phyloP scores from a whole-genome alignment of 2,113 vertebrate genomes.

The Notothenia coriiceps region DNA sequence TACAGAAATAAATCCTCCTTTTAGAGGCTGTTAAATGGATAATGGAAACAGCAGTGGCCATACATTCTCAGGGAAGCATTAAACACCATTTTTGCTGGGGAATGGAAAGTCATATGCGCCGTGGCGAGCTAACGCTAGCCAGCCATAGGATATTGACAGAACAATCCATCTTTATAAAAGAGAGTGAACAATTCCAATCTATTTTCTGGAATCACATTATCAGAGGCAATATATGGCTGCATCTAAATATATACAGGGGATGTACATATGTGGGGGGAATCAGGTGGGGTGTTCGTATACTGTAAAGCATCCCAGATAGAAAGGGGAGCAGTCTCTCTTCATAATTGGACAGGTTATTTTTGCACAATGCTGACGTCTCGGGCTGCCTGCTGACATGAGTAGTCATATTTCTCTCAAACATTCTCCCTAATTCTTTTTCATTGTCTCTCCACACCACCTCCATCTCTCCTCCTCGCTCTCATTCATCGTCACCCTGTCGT shows the following conservation, averaged over 20 bases:
- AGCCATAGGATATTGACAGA: conserved; percentile 95
- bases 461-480: conserved; percentile 13
- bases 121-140: conserved; percentile 88
- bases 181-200: conserved; percentile 97
- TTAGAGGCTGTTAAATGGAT: conserved; percentile 97
- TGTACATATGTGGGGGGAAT: conserved; percentile 75
- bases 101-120: conserved; percentile 91
- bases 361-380: conserved; percentile 85
- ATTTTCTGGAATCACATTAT: conserved; percentile 94
- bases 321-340: conserved; percentile 56
- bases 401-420: conserved; percentile 84
- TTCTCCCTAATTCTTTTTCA: conserved; percentile 70
- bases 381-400: conserved; percentile 86
- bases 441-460: conserved; percentile 17
- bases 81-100: conserved; percentile 90
- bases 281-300: conserved; percentile 4
- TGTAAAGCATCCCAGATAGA: conserved; percentile 52
- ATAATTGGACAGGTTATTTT: conserved; percentile 90
- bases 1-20: conserved; percentile 94
- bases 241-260: conserved; percentile 92
- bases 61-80: conserved; percentile 92
- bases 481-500: too few species aligned
- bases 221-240: conserved; percentile 92
- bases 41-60: conserved; percentile 90
- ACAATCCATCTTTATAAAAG: conserved; percentile 97